A percentile compares a stretch with the other conserved stretches of the same genome.
Conservation (phyloP, 2,888 invertebrate species). For the Leucoma salicis region DNA sequence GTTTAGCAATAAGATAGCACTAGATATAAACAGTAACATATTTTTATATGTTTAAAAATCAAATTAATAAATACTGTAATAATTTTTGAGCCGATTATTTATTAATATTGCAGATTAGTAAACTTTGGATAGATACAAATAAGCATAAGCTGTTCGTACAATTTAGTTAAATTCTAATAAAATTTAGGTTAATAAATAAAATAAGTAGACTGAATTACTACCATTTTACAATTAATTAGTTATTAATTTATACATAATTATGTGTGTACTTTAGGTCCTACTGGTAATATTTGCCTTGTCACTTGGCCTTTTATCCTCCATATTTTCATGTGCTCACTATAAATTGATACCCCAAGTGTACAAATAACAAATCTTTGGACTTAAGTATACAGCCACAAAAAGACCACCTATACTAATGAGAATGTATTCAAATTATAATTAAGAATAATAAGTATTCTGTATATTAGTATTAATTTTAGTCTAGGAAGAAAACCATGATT, state of each 20-base stretch:
- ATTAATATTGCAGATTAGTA: not conserved
- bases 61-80: too few species aligned
- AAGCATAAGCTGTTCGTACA: constrained; percentile 22
- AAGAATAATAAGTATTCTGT: too few species aligned
- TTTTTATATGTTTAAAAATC: too few species aligned
- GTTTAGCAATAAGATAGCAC: too few species aligned
- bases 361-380: not conserved
- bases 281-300: not conserved
- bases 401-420: not conserved
- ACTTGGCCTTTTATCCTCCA: not conserved
- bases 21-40: too few species aligned
- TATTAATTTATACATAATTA: constrained; percentile 3
- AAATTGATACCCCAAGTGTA: not conserved
- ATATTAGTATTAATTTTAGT: too few species aligned
- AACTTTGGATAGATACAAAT: constrained; percentile 1
- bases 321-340: not conserved
- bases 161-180: constrained; percentile 14
- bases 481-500: too few species aligned
- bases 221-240: constrained; percentile 7
- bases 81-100: constrained; percentile 23
- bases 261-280: constrained; percentile 9
- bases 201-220: constrained; percentile 34
- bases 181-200: constrained; percentile 21
- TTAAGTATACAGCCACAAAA: not conserved
- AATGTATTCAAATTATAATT: not conserved